Base-by-base conservation (phyloP, 2,797 vertebrate species). In the Xenentodon cancila region DNA sequence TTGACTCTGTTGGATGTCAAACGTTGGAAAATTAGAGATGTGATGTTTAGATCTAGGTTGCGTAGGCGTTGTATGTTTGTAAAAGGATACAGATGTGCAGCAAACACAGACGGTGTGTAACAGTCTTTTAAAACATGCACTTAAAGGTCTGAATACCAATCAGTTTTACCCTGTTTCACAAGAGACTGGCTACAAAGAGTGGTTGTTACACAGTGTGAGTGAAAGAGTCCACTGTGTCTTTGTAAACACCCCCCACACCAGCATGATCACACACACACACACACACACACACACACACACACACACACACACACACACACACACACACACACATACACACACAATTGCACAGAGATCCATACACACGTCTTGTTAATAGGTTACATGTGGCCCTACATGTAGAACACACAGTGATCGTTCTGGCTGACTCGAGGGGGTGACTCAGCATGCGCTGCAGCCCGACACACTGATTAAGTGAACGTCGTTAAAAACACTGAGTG, bases 171-270 rank as follows among this genome's bases (percentile, higher is more conserved):
- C 82, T 54, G 70, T 73, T 65, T 64, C 68, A 12, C 63, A 75
- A 79, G 72, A 77, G 72, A 59, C 22, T 9, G 66, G 80, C 85
- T 73, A 91, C 89, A 91, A 91, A 90, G 89, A 82, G 52, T 57
- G 81, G 81, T 84, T 91, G 89, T 90, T 88, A 68, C 71, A 61
- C 81, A 79, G 79, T 53, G 18, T 64, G 71, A 84, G 75, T 88
- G 80, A 89, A 91, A 89, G 87, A 88, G 85, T 80, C 80, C 75
- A 85, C 80, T 90, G 84, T 89, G 84, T 83, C 68, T 82, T 69
- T 68, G 79, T 65, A 67, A 56, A 60, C 73, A 46, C 74, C 76
- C 71, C 16, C 62, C 43, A 30, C 73, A 37, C 53, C 55, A 48
- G 34, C 9, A n/a, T 25, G 1, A 56, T 17, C 50, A 42, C 47